Base-by-base conservation (phyloP, 2,888 invertebrate species). In the Harpalus rubripes region DNA sequence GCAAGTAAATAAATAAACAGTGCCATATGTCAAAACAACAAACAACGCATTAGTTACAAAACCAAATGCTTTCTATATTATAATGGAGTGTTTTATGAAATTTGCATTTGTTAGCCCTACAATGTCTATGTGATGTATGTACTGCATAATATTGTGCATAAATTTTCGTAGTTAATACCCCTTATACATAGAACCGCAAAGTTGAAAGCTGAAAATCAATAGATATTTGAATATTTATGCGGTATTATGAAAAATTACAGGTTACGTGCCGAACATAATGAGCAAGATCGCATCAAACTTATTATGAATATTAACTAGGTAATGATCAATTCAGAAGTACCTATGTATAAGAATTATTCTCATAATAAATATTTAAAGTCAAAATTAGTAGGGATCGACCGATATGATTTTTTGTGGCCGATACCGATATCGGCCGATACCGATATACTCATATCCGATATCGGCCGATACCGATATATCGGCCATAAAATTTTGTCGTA, bases 151-250 rank as follows among this genome's bases (percentile, higher is more conserved):
- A 68, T 32, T 68, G 68, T 68, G 68, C 68, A 68, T 68, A 68
- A 32, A 68, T 68, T 68, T 26, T 68, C 12, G 32, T 68, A 44
- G 44, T 74, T 74, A 41, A 74, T 16, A 6, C 15, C 16, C 52
- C 41, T 52, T 8, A 10, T 22, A 44, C 44, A 44, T 6, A 74
- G 22, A 10, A 44, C 18, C 41, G 72, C 18, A 74, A 74, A 74
- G 41, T 10, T 74, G 72, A 74, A 74, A 18, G 44, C 72, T 74
- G 72, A 74, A 74, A 74, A 74, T 44, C 72, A 44, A 74, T 74
- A 18, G 44, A 44, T 74, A 74, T 74, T 74, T 74, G 72, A 74
- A 74, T 74, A 74, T 74, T 74, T 74, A 74, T 74, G 72, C 26
- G 68, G 22, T 44, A 16, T 74, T 74, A 44, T 74, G 72, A 74